Evolutionary conservation across 2,888 invertebrate genomes (phyloP).

Genomic region (Trichopoda pennipes): DNA sequence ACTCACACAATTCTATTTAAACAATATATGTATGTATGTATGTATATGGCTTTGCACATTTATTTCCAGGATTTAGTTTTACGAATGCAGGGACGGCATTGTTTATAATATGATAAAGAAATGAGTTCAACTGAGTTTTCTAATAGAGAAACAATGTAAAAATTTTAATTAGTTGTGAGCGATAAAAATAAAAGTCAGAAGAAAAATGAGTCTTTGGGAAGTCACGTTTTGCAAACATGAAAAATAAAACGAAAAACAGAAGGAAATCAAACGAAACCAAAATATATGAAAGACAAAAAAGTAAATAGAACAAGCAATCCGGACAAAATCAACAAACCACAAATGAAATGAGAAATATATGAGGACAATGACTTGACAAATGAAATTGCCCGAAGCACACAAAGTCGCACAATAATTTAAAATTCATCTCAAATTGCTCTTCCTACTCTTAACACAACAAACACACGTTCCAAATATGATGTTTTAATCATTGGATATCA

Average conservation of each 20-base stretch:
- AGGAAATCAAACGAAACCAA: conserved; percentile 49
- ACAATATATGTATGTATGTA: no score
- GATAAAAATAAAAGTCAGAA: conserved; percentile 8
- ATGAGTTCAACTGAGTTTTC: conserved; percentile 40
- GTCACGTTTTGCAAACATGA: conserved; percentile 65
- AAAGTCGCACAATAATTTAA: conserved; percentile 49
- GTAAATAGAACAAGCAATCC: conserved; percentile 57
- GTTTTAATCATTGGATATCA: no score
- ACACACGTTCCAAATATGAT: no score
- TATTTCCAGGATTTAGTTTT: no score
- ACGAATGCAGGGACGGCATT: conserved; percentile 19
- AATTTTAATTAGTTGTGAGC: conserved; percentile 65
- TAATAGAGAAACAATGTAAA: conserved; percentile 56
- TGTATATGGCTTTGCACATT: no score
- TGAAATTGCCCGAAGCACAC: conserved; percentile 58
- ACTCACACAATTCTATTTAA: conserved; percentile 9
- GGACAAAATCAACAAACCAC: conserved; percentile 66
- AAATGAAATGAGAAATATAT: conserved; percentile 65
- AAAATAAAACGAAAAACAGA: conserved; percentile 26
- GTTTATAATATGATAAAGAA: conserved; percentile 8
- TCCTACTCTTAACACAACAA: neutral
- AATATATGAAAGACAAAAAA: conserved; percentile 39
- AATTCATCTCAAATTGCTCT: conserved; percentile 28
- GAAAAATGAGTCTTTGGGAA: conserved; percentile 49
- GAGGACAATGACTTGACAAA: conserved; percentile 66